Evolutionary conservation across 1,140 invertebrate species (phyloP).

Genomic region (Eueides isabella): DNA sequence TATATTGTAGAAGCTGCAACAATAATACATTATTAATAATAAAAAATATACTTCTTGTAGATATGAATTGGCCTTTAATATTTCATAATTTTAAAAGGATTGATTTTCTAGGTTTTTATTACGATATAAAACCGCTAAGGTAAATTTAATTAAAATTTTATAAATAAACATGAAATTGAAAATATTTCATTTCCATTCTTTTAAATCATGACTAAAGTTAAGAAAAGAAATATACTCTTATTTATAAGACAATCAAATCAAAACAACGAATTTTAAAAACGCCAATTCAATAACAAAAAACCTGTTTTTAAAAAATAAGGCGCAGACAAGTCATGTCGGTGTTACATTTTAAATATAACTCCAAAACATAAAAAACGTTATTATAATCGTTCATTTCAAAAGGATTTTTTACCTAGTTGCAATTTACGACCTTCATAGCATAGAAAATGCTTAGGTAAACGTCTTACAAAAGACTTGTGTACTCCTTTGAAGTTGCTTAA

Average conservation of each 20-base stretch:
- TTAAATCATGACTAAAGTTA: no score
- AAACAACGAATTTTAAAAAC: no score
- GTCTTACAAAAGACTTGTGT: not conserved
- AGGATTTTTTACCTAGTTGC: not conserved
- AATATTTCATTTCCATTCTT: no score
- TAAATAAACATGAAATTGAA: no score
- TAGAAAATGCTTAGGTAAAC: not conserved
- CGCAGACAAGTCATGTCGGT: not conserved
- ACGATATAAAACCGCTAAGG: not conserved
- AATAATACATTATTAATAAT: conserved; percentile 37
- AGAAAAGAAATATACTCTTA: no score
- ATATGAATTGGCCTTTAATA: not conserved
- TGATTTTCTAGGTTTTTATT: not conserved
- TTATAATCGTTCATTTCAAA: not conserved
- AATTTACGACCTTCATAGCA: not conserved
- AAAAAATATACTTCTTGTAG: not conserved
- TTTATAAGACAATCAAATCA: no score
- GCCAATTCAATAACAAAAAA: not conserved
- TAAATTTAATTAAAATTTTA: not conserved
- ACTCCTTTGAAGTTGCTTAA: conserved; percentile 1
- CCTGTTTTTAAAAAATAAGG: not conserved
- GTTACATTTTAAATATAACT: not conserved
- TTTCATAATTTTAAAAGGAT: not conserved
- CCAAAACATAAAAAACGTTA: not conserved
- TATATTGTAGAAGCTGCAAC: conserved; percentile 89